phyloP scores from a whole-genome alignment of 2,113 vertebrate species.

The Muntiacus muntjak region DNA sequence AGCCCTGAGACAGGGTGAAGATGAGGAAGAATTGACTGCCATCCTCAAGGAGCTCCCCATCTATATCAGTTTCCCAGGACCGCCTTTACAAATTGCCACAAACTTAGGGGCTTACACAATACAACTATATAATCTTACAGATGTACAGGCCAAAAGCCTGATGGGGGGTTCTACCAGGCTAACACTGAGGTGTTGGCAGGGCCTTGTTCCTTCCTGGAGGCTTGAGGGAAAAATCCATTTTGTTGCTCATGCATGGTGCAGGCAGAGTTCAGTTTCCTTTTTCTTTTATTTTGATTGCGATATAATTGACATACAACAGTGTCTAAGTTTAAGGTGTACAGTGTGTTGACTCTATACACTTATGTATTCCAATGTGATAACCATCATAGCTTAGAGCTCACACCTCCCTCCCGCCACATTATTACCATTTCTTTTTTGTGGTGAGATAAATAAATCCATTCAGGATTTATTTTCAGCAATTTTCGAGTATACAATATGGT shows the following conservation, averaged over 20 bases:
- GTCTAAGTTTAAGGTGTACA: not conserved
- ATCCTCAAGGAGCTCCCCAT: not conserved
- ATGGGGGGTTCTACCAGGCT: not conserved
- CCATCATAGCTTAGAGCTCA: not conserved
- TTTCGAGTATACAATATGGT: not conserved
- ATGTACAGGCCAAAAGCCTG: not conserved
- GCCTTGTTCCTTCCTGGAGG: not conserved
- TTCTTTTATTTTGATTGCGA: not conserved
- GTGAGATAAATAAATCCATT: not conserved
- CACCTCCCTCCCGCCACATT: not conserved
- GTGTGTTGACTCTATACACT: not conserved
- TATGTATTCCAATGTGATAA: not conserved
- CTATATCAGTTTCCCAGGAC: fast-evolving
- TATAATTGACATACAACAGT: not conserved
- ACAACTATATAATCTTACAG: too few species aligned
- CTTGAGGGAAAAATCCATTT: not conserved
- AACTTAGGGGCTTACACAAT: not conserved
- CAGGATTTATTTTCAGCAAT: not conserved
- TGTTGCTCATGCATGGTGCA: not conserved
- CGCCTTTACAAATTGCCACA: not conserved
- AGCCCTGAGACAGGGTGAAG: not conserved
- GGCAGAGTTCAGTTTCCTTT: not conserved
- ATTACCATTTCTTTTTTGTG: not conserved
- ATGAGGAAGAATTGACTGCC: not conserved
- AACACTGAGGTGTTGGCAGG: not conserved